phyloP scores from a whole-genome alignment of 1,140 invertebrate species.

The Ceratosolen fusciceps region DNA sequence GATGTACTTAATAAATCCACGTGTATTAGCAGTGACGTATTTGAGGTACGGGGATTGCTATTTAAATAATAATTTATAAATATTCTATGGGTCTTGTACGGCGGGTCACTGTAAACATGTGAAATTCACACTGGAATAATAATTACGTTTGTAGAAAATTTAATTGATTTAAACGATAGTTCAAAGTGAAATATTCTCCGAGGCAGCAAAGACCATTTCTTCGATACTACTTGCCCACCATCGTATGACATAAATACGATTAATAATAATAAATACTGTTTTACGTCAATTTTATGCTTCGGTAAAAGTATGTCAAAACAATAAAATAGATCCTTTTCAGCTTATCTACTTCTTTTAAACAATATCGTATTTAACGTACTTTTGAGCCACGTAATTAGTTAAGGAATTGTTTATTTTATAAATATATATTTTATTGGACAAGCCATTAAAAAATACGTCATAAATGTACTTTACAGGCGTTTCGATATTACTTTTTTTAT shows the following conservation, averaged over 20 bases:
- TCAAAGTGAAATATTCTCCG: neutral
- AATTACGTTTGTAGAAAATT: neutral
- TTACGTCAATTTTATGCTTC: constrained; percentile 5
- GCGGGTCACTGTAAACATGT: neutral
- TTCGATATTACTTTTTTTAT: too few species aligned
- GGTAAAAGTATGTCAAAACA: neutral
- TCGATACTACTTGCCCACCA: neutral
- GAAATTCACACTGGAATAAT: neutral
- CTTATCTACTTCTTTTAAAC: neutral
- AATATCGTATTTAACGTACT: neutral
- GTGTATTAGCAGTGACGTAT: too few species aligned
- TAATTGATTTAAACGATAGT: neutral
- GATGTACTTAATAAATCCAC: too few species aligned
- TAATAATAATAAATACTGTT: neutral
- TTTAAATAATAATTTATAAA: too few species aligned
- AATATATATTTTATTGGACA: neutral
- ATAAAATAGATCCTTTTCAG: neutral
- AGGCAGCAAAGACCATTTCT: neutral
- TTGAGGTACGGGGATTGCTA: too few species aligned
- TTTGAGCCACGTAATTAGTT: neutral
- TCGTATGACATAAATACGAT: neutral
- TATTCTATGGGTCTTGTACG: too few species aligned
- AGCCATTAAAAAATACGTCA: too few species aligned
- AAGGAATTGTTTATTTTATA: neutral
- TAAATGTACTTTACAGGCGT: too few species aligned